These are phyloP conservation scores for Frankliniella fusca DNA, from an alignment of 2,888 invertebrate species.

Conservation along the genomic window DNA sequence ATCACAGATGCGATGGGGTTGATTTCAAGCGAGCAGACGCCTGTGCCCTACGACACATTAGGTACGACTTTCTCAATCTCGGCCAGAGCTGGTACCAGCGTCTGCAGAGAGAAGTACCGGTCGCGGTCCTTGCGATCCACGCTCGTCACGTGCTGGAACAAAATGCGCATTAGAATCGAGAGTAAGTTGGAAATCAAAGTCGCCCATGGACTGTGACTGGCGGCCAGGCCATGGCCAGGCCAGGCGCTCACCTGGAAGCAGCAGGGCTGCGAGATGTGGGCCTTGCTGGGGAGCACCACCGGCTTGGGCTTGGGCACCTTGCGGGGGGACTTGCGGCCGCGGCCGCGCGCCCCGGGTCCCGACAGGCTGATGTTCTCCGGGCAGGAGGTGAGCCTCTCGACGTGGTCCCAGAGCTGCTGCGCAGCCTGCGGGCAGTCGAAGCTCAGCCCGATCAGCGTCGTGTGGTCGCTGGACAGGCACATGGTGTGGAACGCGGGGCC, in stretches of 20 bases:
- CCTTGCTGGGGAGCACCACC: conserved; percentile 65
- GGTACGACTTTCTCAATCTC: conserved; percentile 38
- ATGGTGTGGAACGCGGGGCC: conserved; percentile 77
- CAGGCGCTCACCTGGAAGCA: conserved; percentile 61
- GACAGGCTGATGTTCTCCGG: conserved; percentile 74
- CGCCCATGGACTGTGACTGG: no score
- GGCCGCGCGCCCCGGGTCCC: conserved; percentile 55
- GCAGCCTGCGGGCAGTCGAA: conserved; percentile 73
- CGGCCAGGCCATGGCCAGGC: no score
- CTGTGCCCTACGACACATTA: background rate
- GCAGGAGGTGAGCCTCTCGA: conserved; percentile 66
- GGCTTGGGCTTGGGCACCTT: conserved; percentile 55
- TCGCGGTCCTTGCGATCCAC: conserved; percentile 64
- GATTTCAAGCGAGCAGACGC: background rate
- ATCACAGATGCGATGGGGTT: conserved; percentile 10
- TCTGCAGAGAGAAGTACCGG: conserved; percentile 64
- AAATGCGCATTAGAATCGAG: background rate
- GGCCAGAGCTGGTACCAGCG: conserved; percentile 52
- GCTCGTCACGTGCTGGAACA: conserved; percentile 65
- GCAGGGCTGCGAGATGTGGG: conserved; percentile 78
- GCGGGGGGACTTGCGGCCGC: conserved; percentile 53
- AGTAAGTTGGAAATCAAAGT: no score
- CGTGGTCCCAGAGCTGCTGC: conserved; percentile 62
- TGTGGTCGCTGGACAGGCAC: conserved; percentile 72
- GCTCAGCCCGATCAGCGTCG: conserved; percentile 70